Conservation (phyloP, 2,888 invertebrate genomes). For the Amphipoea oculea region DNA sequence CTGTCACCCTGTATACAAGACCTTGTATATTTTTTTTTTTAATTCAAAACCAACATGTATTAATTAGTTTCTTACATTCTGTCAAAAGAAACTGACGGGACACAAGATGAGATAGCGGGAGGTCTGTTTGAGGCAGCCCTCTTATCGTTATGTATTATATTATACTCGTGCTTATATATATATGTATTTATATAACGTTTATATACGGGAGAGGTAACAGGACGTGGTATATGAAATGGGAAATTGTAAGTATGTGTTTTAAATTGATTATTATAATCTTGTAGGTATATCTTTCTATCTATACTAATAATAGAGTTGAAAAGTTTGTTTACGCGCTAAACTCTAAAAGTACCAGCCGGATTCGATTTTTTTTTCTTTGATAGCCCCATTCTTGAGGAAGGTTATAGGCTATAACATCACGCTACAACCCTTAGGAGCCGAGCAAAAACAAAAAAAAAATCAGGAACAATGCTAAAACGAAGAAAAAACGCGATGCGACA, state of each 20-base stretch:
- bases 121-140: slow-evolving; percentile 11
- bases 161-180: neutral
- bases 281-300: too few species aligned
- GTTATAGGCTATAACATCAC: too few species aligned
- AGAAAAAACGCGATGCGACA: too few species aligned
- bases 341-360: too few species aligned
- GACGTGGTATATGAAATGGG: neutral
- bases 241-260: neutral
- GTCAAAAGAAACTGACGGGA: slow-evolving; percentile 11
- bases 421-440: too few species aligned
- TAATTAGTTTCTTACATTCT: neutral
- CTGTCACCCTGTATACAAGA: neutral
- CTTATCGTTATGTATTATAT: neutral
- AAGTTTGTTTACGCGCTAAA: too few species aligned
- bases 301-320: too few species aligned
- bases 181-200: neutral
- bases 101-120: neutral
- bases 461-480: too few species aligned
- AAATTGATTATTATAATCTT: too few species aligned
- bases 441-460: too few species aligned
- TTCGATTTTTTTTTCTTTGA: too few species aligned
- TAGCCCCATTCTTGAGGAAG: too few species aligned
- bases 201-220: neutral
- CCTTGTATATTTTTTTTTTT: neutral
- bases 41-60: neutral